A percentile compares a stretch with the other conserved stretches of the same genome.
These are phyloP conservation scores for Myzus persicae DNA, from an alignment of 1,140 invertebrate genomes.

Conservation along the genomic window DNA sequence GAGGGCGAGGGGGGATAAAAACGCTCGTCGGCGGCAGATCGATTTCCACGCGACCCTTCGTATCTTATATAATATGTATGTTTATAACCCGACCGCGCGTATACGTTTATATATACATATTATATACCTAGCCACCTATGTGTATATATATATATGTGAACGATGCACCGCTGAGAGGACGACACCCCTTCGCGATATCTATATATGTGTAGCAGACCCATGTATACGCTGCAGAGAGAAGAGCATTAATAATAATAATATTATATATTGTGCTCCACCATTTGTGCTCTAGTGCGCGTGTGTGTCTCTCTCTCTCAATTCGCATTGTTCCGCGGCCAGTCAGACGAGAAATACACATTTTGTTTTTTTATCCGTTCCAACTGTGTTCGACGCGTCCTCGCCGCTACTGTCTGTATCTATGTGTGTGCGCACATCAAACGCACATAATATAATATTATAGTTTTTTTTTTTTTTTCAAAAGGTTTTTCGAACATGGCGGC, in stretches of 20 bases:
- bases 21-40: not conserved
- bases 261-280: not conserved
- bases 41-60: slow-evolving; percentile 45
- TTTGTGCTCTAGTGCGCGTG: not conserved
- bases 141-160: not conserved
- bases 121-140: no score
- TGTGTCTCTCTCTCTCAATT: slow-evolving; percentile 1
- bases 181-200: slow-evolving; percentile 43
- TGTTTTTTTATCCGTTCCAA: slow-evolving; percentile 20
- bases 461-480: slow-evolving; percentile 48
- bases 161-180: not conserved
- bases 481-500: slow-evolving; percentile 57
- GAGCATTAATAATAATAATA: slow-evolving; percentile 13
- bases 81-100: not conserved
- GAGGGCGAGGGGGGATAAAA: slow-evolving; percentile 17
- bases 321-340: slow-evolving; percentile 47
- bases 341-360: slow-evolving; percentile 47
- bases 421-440: not conserved
- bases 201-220: not conserved
- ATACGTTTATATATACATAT: no score
- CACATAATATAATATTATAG: not conserved
- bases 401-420: slow-evolving; percentile 43
- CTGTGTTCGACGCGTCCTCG: slow-evolving; percentile 7
- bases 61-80: not conserved
- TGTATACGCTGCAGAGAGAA: not conserved